Base-by-base conservation (phyloP, 2,113 vertebrate genomes). In the Ahaetulla prasina region DNA sequence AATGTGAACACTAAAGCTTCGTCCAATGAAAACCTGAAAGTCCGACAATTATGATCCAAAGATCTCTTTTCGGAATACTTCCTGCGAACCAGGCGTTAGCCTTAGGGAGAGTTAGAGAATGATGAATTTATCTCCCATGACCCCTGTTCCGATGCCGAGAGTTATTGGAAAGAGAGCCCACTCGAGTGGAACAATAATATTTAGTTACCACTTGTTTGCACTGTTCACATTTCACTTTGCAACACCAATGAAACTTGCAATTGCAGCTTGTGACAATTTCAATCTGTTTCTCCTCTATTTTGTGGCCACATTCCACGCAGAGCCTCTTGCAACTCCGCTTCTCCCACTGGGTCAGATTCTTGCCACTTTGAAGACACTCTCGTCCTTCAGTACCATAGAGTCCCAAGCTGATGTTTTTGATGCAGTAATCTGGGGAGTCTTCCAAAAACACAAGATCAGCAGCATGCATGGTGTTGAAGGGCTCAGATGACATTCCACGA, bases 181-280 rank as follows among this genome's bases (percentile, higher is more conserved):
- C 97, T 11, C 96, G 97, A 18, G 95, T 97, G 0, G 95, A 91
- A 16, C 99, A 99, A 93, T 98, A 99, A 96, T 98, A 98, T 95
- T 98, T 99, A 39, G 97, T 98, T 10, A 99, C 98, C 5, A 98
- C 93, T 0, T 98, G 98, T 84, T 97, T 97, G 96, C 99, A 99
- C 89, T 98, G 98, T 55, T 99, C 98, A 89, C 99, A 99, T 89
- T 97, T 98, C 84, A 99, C 99, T 0, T 98, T 98, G 95, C 99
- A 99, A 96, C 99, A 99, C 99, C 99, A 99, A 94, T 99, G 98
- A 90, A 99, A 99, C 90, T 98, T 99, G 97, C 99, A 99, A 96
- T 99, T 99, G 95, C 99, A 99, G 96, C 98, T 99, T 96, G 97
- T 98, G 92, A 98, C 96, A 0, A 98, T 97, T 95, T 99, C 98